These are phyloP conservation scores for Collichthys lucidus DNA, from an alignment of 2,113 vertebrate genomes.

Conservation along the genomic window DNA sequence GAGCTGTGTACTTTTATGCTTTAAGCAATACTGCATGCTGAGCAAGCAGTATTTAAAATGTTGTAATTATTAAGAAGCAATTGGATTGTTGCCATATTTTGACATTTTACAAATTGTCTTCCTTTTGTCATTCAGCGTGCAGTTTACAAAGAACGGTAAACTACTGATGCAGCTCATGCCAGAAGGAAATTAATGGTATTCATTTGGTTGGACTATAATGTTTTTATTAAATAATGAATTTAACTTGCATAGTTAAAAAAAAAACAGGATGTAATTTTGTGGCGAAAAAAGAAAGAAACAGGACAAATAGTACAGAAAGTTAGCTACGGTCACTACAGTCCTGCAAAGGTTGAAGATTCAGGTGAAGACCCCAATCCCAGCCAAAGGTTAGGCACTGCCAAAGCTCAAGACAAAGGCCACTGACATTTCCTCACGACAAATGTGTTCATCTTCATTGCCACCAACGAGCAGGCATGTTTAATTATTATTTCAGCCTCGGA, in stretches of 20 bases:
- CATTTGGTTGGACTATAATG: conserved; percentile 11
- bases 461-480: not conserved
- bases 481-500: conserved; percentile 14
- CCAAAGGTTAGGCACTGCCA: not conserved
- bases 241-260: not conserved
- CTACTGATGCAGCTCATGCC: conserved; percentile 16
- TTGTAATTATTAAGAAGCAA: not conserved
- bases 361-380: not conserved
- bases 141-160: conserved; percentile 20
- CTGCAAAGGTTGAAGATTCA: not conserved
- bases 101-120: conserved; percentile 14
- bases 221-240: conserved; percentile 26
- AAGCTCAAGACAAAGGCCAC: conserved; percentile 11
- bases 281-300: not conserved
- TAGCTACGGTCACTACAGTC: not conserved
- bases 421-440: conserved; percentile 16
- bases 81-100: conserved; percentile 5
- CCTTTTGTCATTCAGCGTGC: conserved; percentile 13
- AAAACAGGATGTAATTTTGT: not conserved
- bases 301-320: not conserved
- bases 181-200: conserved; percentile 34
- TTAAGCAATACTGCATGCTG: not conserved
- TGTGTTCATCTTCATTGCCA: conserved; percentile 13
- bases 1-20: not conserved
- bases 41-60: not conserved